Evolutionary conservation across 2,888 invertebrate species (phyloP).

Genomic region (Caenorhabditis japonica): DNA sequence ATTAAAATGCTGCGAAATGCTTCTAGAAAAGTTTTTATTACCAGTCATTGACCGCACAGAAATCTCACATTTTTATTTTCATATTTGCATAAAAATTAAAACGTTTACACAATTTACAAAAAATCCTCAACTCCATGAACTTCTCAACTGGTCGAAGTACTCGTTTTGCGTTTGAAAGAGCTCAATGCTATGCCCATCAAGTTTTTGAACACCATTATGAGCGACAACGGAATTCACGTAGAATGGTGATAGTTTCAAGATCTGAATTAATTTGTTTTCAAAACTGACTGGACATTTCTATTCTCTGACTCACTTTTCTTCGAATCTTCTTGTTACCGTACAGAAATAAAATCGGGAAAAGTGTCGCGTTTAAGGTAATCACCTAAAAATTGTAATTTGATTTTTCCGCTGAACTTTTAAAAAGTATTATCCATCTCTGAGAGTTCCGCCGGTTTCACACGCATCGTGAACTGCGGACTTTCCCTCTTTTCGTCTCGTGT

Average conservation of each 20-base stretch:
- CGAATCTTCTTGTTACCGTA: slow-evolving; percentile 13
- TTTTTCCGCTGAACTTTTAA: too few species aligned
- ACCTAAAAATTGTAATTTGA: slow-evolving; percentile 7
- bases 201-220: neutral
- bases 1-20: too few species aligned
- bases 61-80: too few species aligned
- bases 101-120: too few species aligned
- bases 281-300: neutral
- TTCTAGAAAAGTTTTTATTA: too few species aligned
- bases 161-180: slow-evolving; percentile 27
- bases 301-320: slow-evolving; percentile 8
- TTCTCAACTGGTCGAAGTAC: slow-evolving; percentile 21
- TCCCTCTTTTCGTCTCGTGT: too few species aligned
- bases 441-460: too few species aligned
- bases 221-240: neutral
- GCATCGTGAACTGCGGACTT: neutral
- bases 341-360: slow-evolving; percentile 24
- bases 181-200: slow-evolving; percentile 18
- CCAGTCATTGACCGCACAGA: too few species aligned
- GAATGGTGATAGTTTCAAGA: slow-evolving; percentile 19
- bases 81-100: too few species aligned
- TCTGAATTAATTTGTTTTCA: slow-evolving; percentile 2
- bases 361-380: slow-evolving; percentile 13
- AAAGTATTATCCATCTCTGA: too few species aligned
- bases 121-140: too few species aligned